These are phyloP conservation scores for Raphicerus campestris DNA, from an alignment of 2,113 vertebrate species.

Conservation along the genomic window DNA sequence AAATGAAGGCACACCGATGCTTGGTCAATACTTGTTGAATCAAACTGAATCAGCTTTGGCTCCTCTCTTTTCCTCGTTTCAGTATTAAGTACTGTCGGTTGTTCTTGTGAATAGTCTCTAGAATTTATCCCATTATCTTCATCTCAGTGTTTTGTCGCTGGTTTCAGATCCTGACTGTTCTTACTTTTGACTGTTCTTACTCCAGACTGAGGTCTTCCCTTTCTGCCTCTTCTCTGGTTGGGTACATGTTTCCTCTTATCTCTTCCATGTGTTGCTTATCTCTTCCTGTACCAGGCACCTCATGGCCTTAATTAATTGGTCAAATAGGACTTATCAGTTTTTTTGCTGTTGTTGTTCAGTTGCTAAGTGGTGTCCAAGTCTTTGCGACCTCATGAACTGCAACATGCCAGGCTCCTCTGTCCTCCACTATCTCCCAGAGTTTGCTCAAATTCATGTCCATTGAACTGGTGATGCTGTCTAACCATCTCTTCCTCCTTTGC, in stretches of 20 bases:
- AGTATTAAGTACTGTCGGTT: neutral
- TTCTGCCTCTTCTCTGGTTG: neutral
- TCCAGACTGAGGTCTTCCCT: neutral
- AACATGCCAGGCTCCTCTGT: neutral
- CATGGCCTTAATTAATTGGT: neutral
- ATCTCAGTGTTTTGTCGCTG: neutral
- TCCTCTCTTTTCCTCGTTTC: neutral
- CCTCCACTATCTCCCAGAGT: neutral
- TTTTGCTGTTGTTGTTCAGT: neutral
- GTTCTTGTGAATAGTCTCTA: neutral
- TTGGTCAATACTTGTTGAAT: neutral
- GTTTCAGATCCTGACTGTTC: neutral
- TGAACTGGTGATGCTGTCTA: neutral
- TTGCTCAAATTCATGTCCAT: neutral
- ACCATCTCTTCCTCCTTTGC: neutral
- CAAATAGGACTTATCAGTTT: neutral
- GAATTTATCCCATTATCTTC: neutral
- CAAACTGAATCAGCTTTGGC: neutral
- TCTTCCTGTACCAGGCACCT: neutral
- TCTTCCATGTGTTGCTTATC: neutral
- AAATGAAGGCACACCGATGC: neutral
- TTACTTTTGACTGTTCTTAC: too few species aligned
- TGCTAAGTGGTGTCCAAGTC: neutral
- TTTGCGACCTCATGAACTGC: neutral
- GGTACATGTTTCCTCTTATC: neutral